These are phyloP conservation scores for Ploceus nigricollis DNA, from an alignment of 2,113 vertebrate species.

Conservation along the genomic window DNA sequence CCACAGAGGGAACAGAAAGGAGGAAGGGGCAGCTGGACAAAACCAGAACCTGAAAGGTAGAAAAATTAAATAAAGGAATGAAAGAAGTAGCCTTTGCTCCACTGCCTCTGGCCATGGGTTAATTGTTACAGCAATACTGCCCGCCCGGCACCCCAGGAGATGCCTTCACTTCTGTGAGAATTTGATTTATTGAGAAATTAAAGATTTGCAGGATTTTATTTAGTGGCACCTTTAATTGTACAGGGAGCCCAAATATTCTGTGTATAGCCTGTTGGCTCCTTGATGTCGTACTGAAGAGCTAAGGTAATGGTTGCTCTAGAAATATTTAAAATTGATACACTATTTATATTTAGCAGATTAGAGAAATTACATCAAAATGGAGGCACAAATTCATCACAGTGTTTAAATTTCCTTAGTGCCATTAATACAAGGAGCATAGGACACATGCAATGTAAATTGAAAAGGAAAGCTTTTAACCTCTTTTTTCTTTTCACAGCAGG, in stretches of 20 bases:
- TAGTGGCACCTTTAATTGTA: background rate
- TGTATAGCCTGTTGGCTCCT: background rate
- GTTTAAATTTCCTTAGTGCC: background rate
- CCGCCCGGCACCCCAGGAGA: background rate
- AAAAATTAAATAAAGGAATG: background rate
- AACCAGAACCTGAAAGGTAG: background rate
- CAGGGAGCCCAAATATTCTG: background rate
- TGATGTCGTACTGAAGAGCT: background rate
- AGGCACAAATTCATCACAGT: background rate
- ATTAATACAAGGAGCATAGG: background rate
- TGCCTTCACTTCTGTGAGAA: background rate
- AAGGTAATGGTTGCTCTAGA: background rate
- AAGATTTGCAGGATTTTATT: background rate
- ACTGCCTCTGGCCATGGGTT: background rate
- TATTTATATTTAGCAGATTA: background rate
- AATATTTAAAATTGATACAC: background rate
- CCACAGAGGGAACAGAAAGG: constrained; percentile 51
- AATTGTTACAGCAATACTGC: background rate
- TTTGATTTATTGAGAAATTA: background rate
- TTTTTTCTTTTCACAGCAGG: background rate
- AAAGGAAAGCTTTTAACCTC: background rate
- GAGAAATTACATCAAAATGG: background rate
- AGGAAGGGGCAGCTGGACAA: constrained; percentile 56
- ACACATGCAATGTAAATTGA: background rate
- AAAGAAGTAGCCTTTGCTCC: background rate